phyloP scores from a whole-genome alignment of 2,888 invertebrate genomes.

The Cryptus viduatorius region DNA sequence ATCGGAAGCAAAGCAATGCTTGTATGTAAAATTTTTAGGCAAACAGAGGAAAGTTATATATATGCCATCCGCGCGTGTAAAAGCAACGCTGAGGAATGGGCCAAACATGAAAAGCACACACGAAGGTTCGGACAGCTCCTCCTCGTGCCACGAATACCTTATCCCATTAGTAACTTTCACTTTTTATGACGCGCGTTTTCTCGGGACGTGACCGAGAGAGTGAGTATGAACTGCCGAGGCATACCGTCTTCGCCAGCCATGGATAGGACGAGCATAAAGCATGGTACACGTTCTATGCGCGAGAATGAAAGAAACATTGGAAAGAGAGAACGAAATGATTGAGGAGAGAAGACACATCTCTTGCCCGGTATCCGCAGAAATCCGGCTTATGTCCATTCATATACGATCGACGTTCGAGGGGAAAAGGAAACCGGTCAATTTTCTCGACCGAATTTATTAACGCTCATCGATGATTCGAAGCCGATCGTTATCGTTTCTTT shows the following conservation, averaged over 20 bases:
- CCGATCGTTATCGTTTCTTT: slow-evolving; percentile 51
- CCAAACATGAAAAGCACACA: slow-evolving; percentile 48
- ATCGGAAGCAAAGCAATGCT: background rate
- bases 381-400: slow-evolving; percentile 56
- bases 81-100: slow-evolving; percentile 40
- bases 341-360: slow-evolving; percentile 32
- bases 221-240: slow-evolving; percentile 8
- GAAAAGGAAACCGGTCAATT: slow-evolving; percentile 43
- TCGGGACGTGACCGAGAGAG: slow-evolving; percentile 62
- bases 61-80: slow-evolving; percentile 6
- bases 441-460: slow-evolving; percentile 55
- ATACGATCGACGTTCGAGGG: background rate
- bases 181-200: slow-evolving; percentile 72
- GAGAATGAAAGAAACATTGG: slow-evolving; percentile 30
- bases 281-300: background rate
- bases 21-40: slow-evolving; percentile 11
- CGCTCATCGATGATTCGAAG: slow-evolving; percentile 44
- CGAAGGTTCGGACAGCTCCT: slow-evolving; percentile 52
- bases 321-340: slow-evolving; percentile 33
- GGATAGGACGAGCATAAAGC: slow-evolving; percentile 21
- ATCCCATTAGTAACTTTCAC: slow-evolving; percentile 73
- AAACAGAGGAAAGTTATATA: slow-evolving; percentile 30
- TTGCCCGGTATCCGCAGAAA: slow-evolving; percentile 54
- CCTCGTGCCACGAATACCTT: slow-evolving; percentile 71
- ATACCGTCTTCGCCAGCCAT: slow-evolving; percentile 3